Evolutionary conservation across 2,113 vertebrate genomes (phyloP), one percentile per base, ranked within the genome.

Genomic region (Ptilorrhoa leucosticta): DNA sequence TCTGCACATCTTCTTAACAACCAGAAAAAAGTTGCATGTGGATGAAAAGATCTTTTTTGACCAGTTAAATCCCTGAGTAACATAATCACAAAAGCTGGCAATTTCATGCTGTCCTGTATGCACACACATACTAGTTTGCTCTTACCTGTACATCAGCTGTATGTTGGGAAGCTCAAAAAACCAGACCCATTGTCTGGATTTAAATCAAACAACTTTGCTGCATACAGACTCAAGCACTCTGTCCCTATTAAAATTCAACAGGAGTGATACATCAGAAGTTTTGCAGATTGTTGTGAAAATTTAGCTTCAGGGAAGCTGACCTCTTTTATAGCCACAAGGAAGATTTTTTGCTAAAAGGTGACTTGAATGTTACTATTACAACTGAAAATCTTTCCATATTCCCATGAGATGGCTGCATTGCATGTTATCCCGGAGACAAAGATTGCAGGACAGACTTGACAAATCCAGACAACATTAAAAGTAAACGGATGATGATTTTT

Each of bases 401-500:
- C 64, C 21, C 13, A 40, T 31, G 47, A 91, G 57, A 45, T 76
- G 64, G 42, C 35, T 26, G 11, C 50, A 30, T 50, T 56, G 39
- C 31, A 20, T 48, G 26, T 70, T 94, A 47, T 83, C 78, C 51
- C 42, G 21, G 42, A 70, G 54, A 69, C 50, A 81, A 72, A 79
- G 61, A 89, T 13, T 75, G 57, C 51, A 65, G 40, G 50, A 60
- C 39, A 56, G 44, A 64, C 94, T 70, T 40, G 47, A 87, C 53
- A 89, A 83, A 73, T 93, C 72, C 91, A 94, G 97, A 91, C 92
- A 72, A 68, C 1, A 3, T 51, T 97, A 90, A 83, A 86, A 92
- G 73, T 60, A 63, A 95, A 54, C 1, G 9, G 95, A 79, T 73
- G 95, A 66, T 1, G 3, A 93, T 82, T 87, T 83, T 50, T 93